Base-by-base conservation (phyloP, 2,888 invertebrate species). In the Ellobium chinense region DNA sequence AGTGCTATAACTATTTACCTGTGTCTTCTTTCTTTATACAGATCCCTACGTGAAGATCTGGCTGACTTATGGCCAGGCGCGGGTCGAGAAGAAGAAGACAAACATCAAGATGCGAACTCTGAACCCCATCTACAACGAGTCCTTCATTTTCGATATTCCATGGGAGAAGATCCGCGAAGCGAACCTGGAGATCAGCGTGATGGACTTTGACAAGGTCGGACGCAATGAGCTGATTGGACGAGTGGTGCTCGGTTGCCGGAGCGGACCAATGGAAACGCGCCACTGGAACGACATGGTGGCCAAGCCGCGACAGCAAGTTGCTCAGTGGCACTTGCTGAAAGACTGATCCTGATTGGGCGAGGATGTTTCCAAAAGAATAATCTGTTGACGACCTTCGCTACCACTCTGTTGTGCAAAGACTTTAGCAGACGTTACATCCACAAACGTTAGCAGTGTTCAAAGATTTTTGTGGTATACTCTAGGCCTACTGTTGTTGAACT, bases 221-320 rank as follows among this genome's bases (percentile, higher is more conserved):
- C 95, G 98, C 92, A 98, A 98, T 94, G 95, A 97, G 87, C 94
- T 98, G 90, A 98, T 98, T 91, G 98, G 98, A 96, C 93, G 94
- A 94, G 85, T 92, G 27, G 82, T 90, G 78, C 87, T 91, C 84
- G 90, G 92, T 70, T 88, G 88, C 85, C 94, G 95, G n/a, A 98
- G 97, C 76, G 98, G 98, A 0, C 98, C 98, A 27, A 96, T 97
- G 78, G 98, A 98, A 94, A 97, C 97, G 56, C 98, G 98, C 92
- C 98, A 98, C 93, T 98, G 98, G 98, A 98, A 98, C 91, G 98
- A 98, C 92, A 98, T 98, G 98, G 97, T 98, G 88, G 97, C 97
- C 83, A 98, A 98, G 94, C 98, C 98, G 31, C 95, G 98, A 87
- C 98, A 98, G 94, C 97, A 97, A 89, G 97, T 98, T 90, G 97